These are phyloP conservation scores for Drosophila diplacantha DNA, from an alignment of 2,888 invertebrate species.

Conservation along the genomic window DNA sequence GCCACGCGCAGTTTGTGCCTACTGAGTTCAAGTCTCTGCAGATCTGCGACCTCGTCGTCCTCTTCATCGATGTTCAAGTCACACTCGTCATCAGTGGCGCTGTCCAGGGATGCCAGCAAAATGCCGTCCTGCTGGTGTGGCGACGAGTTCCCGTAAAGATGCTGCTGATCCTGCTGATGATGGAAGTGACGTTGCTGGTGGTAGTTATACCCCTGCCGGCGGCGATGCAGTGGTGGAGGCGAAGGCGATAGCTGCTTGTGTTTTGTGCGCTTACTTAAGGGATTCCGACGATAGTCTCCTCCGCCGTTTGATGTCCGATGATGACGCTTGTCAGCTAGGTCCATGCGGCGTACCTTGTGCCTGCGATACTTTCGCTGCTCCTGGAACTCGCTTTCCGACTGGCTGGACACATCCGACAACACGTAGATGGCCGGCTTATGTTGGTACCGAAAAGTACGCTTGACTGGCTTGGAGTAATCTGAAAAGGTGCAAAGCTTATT, in stretches of 20 bases:
- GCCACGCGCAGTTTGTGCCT: conserved; percentile 71
- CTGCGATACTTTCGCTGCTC: conserved; percentile 41
- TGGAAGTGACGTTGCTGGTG: not conserved
- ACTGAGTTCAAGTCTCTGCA: conserved; percentile 56
- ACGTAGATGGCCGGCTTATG: conserved; percentile 43
- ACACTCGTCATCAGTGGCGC: conserved; percentile 50
- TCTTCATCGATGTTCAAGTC: conserved; percentile 45
- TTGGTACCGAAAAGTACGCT: conserved; percentile 24
- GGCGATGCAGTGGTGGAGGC: conserved; percentile 7
- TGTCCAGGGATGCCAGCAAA: conserved; percentile 50
- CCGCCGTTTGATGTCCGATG: not conserved
- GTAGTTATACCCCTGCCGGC: not conserved
- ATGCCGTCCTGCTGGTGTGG: conserved; percentile 34
- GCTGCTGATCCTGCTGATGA: conserved; percentile 38
- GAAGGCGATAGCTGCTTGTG: conserved; percentile 9
- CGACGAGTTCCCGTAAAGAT: not conserved
- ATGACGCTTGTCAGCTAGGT: conserved; percentile 10
- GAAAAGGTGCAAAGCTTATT: not conserved
- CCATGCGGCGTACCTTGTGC: conserved; percentile 40
- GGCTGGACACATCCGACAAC: conserved; percentile 58
- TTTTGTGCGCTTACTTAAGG: conserved; percentile 17
- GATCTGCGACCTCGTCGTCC: conserved; percentile 35
- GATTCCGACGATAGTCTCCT: conserved; percentile 19
- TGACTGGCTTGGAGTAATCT: conserved; percentile 46
- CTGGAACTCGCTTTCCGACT: conserved; percentile 43